A percentile compares a stretch with the other conserved stretches of the same genome.
Conservation (phyloP, 2,797 vertebrate genomes). For the Scolopax rusticola region DNA sequence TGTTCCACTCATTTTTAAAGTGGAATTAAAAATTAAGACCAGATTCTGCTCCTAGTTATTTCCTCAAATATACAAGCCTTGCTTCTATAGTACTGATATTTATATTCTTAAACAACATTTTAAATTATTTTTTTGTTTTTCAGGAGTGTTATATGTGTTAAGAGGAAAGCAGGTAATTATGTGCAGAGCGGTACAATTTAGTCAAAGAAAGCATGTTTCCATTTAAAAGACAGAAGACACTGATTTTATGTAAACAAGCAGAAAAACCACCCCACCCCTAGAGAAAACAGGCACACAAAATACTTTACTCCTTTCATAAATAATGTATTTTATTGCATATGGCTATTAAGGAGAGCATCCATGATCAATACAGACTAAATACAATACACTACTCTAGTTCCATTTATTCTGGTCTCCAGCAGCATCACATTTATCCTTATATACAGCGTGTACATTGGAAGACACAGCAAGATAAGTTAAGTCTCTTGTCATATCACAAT, state of each 20-base stretch:
- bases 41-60: background rate
- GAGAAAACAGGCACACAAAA: slow-evolving; percentile 62
- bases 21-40: background rate
- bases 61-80: background rate
- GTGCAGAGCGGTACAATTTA: background rate
- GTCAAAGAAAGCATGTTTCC: background rate
- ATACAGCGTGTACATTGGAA: slow-evolving; percentile 95
- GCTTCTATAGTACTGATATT: background rate
- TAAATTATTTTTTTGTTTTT: background rate
- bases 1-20: background rate
- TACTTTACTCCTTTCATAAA: slow-evolving; percentile 88
- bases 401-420: slow-evolving; percentile 88
- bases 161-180: background rate
- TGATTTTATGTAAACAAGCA: slow-evolving; percentile 16
- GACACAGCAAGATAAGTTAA: slow-evolving; percentile 90
- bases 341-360: slow-evolving; percentile 90
- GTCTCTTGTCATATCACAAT: slow-evolving; percentile 84
- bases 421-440: slow-evolving; percentile 91
- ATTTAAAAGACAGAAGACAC: background rate
- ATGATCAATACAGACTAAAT: slow-evolving; percentile 95
- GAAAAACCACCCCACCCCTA: background rate
- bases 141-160: background rate
- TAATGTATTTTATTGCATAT: slow-evolving; percentile 98
- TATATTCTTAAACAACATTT: background rate
- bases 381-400: slow-evolving; percentile 91